These are phyloP conservation scores for Pocillopora damicornis DNA, from an alignment of 64 coral and sea anemone genomes.

Conservation along the genomic window DNA sequence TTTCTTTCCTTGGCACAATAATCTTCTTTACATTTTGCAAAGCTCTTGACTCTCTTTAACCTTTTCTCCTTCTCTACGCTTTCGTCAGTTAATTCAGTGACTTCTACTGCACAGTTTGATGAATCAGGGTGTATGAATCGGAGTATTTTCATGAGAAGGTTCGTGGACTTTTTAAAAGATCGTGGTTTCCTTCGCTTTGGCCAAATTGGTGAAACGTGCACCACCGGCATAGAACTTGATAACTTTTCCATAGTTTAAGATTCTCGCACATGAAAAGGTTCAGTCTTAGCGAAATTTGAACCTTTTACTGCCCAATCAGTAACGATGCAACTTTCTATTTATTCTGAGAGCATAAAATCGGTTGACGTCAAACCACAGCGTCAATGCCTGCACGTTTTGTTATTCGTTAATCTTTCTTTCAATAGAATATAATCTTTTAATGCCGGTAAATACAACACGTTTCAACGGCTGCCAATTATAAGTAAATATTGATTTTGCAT, in stretches of 20 bases:
- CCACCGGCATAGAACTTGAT: neutral
- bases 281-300: neutral
- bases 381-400: neutral
- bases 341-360: no score
- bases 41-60: neutral
- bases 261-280: no score
- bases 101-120: neutral
- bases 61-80: neutral
- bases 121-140: neutral
- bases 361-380: no score
- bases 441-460: no score
- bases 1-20: neutral
- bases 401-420: neutral
- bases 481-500: no score
- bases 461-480: no score
- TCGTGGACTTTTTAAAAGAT: slow-evolving; percentile 2
- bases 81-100: neutral
- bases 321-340: neutral
- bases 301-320: neutral
- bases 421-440: neutral
- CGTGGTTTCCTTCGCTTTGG: neutral
- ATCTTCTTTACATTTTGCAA: neutral
- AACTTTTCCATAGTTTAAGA: neutral
- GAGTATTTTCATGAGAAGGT: neutral
- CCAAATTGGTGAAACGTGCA: slow-evolving; percentile 23